Evolutionary conservation across 2,113 vertebrate species (phyloP).

Genomic region (Petroica traversi): DNA sequence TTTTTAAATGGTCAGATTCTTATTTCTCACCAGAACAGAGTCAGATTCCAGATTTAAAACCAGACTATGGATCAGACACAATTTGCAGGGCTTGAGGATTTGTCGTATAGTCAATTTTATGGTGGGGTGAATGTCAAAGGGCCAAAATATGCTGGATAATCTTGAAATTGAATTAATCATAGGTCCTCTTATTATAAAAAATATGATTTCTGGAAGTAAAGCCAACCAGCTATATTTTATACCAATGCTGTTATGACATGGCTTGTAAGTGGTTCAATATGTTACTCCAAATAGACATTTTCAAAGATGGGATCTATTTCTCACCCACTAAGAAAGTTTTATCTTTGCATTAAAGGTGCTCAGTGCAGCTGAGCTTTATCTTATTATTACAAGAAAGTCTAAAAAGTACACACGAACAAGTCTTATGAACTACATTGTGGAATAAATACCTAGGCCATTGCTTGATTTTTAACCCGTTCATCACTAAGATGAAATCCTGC

Average conservation of each 20-base stretch:
- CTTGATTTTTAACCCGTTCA: constrained; percentile 1
- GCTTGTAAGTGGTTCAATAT: not conserved
- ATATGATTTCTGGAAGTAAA: not conserved
- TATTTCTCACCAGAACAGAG: not conserved
- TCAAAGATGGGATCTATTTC: not conserved
- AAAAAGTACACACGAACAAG: not conserved
- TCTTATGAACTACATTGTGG: not conserved
- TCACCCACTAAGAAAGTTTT: not conserved
- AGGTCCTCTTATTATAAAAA: not conserved
- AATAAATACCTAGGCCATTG: not conserved
- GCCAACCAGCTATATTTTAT: not conserved
- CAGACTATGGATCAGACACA: not conserved
- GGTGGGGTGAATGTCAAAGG: not conserved
- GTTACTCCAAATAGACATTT: not conserved
- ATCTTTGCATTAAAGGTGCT: not conserved
- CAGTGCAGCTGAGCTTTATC: not conserved
- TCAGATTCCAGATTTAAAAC: not conserved
- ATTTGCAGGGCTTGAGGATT: not conserved
- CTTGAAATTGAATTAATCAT: not conserved
- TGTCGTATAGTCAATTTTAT: not conserved
- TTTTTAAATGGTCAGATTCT: not conserved
- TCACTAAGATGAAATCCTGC: not conserved
- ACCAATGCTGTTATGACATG: not conserved
- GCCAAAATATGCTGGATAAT: not conserved
- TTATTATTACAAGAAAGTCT: not conserved